Evolutionary conservation across 2,888 invertebrate genomes (phyloP).

Genomic region (Choreutis nemorana): DNA sequence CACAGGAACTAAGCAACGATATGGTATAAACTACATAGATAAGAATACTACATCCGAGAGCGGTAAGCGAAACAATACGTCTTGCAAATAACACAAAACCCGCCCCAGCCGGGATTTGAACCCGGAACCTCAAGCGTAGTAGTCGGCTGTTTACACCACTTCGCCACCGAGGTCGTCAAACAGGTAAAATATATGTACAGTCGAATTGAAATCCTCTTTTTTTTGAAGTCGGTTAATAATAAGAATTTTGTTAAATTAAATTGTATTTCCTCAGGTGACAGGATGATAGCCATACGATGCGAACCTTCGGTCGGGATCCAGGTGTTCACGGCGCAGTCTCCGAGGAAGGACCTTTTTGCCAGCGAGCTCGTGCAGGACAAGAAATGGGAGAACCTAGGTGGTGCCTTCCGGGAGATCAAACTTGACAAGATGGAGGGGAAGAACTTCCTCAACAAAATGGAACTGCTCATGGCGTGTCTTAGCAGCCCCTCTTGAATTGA

Average conservation of each 20-base stretch:
- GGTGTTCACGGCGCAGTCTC: conserved; percentile 89
- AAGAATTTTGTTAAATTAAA: neutral
- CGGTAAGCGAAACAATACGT: too few species aligned
- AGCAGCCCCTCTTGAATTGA: conserved; percentile 72
- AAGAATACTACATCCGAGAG: too few species aligned
- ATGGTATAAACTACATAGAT: too few species aligned
- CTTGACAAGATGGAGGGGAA: conserved; percentile 96
- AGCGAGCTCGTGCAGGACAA: conserved; percentile 88
- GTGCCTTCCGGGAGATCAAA: conserved; percentile 87
- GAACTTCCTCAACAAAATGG: conserved; percentile 96
- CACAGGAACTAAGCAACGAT: too few species aligned
- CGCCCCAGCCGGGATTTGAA: too few species aligned
- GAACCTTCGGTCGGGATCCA: conserved; percentile 90
- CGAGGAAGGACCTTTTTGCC: conserved; percentile 86
- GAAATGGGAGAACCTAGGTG: conserved; percentile 95
- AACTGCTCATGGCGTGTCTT: conserved; percentile 90
- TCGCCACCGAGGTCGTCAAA: too few species aligned
- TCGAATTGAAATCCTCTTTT: too few species aligned
- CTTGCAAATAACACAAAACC: too few species aligned
- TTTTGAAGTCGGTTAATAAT: too few species aligned
- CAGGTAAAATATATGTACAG: too few species aligned
- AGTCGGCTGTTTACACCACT: too few species aligned
- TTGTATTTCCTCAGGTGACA: conserved; percentile 68
- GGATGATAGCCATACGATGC: conserved; percentile 89
- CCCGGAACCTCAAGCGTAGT: too few species aligned